These are phyloP conservation scores for Poecilia gillii DNA, from an alignment of 2,797 vertebrate species.

Conservation along the genomic window DNA sequence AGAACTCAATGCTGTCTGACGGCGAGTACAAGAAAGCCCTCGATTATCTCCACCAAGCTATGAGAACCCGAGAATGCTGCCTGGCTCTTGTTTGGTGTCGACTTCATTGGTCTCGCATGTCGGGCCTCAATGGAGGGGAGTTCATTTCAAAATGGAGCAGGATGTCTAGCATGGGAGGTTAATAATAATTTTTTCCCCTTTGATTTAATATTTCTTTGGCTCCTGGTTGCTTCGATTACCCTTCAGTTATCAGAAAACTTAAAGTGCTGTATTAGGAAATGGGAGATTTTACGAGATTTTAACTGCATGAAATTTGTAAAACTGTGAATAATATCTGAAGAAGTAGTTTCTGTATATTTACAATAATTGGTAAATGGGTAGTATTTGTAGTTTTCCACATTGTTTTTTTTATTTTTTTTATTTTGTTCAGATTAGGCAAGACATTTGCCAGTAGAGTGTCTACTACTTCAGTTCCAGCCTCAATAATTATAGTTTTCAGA, in stretches of 20 bases:
- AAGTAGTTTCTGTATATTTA: not conserved
- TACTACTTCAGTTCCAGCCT: not conserved
- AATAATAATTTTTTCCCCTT: conserved; percentile 38
- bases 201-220: conserved; percentile 32
- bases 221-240: conserved; percentile 13
- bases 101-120: conserved; percentile 47
- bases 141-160: conserved; percentile 25
- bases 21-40: conserved; percentile 45
- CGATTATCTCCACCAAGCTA: conserved; percentile 60
- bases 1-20: conserved; percentile 46
- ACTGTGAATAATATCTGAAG: not conserved
- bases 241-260: conserved; percentile 30
- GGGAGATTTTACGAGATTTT: conserved; percentile 3
- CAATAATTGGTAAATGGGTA: not conserved
- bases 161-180: conserved; percentile 29
- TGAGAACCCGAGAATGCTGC: conserved; percentile 44
- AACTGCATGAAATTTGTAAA: not conserved
- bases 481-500: conserved; percentile 15
- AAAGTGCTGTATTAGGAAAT: conserved; percentile 11
- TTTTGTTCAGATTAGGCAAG: not conserved
- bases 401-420: not conserved
- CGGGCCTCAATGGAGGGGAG: conserved; percentile 22
- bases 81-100: conserved; percentile 53
- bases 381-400: not conserved
- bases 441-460: not conserved